A percentile compares a stretch with the other conserved stretches of the same genome.
Evolutionary conservation across 2,888 invertebrate species (phyloP).

Genomic region (Thecophora atra): DNA sequence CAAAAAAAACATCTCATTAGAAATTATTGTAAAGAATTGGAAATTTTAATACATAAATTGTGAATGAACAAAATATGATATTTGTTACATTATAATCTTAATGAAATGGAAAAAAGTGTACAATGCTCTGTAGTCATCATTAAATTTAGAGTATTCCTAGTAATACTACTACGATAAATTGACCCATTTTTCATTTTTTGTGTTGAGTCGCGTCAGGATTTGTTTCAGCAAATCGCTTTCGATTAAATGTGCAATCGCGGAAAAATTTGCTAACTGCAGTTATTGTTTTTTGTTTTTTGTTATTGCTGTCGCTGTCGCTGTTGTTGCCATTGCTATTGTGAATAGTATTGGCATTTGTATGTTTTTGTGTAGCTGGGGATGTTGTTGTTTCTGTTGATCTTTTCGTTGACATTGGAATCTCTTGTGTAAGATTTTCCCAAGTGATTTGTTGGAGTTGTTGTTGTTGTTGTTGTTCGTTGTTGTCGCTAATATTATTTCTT

Average conservation of each 20-base stretch:
- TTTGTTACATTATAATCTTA: no score
- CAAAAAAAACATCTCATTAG: constrained; percentile 19
- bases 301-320: constrained; percentile 9
- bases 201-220: no score
- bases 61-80: not conserved
- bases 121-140: not conserved
- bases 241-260: constrained; percentile 14
- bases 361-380: not conserved
- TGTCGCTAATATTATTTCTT: constrained; percentile 48
- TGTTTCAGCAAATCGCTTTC: not conserved
- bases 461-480: not conserved
- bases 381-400: not conserved
- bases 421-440: not conserved
- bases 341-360: not conserved
- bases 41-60: not conserved
- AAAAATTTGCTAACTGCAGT: not conserved
- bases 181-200: no score
- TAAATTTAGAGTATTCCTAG: no score
- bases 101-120: not conserved
- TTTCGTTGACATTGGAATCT: not conserved
- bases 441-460: not conserved
- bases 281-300: not conserved
- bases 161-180: no score
- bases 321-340: not conserved
- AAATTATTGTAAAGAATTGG: not conserved